Percentiles rank a stretch among this genome's conserved stretches.
Conservation (phyloP, 30 jellyfish, hydroid and myxozoan species). For the Aurelia aurita complex sp. Pacific region DNA sequence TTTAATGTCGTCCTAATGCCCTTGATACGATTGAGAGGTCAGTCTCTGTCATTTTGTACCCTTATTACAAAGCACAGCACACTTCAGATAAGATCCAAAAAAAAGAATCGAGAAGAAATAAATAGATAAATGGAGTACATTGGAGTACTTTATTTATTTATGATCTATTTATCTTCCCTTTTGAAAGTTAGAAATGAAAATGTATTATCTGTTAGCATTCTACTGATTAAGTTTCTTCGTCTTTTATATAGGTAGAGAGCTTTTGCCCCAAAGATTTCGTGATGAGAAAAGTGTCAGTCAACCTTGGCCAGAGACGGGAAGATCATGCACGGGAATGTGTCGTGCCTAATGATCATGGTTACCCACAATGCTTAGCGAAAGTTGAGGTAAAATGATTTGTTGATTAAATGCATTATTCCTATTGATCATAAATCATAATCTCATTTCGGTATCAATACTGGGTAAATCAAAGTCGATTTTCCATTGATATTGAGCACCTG, state of each 20-base stretch:
- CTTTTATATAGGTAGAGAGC: constrained; percentile 27
- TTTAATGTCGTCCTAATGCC: too few species aligned
- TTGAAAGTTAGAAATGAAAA: too few species aligned
- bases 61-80: too few species aligned
- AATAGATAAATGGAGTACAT: too few species aligned
- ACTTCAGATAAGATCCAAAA: too few species aligned
- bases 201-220: too few species aligned
- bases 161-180: too few species aligned
- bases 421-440: background rate
- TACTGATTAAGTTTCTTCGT: background rate
- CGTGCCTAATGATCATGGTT: constrained; percentile 81
- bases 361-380: constrained; percentile 79
- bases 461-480: background rate
- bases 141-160: too few species aligned
- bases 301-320: constrained; percentile 1
- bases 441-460: background rate
- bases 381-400: constrained; percentile 56
- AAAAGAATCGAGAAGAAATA: too few species aligned
- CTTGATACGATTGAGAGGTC: too few species aligned
- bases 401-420: background rate
- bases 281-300: background rate
- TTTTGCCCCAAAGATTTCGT: constrained; percentile 38
- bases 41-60: too few species aligned
- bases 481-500: too few species aligned
- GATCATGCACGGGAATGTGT: constrained; percentile 27